Percentiles rank a stretch among this genome's conserved stretches.
Conservation (phyloP, 2,113 vertebrate species). For the Puffinus mauretanicus region DNA sequence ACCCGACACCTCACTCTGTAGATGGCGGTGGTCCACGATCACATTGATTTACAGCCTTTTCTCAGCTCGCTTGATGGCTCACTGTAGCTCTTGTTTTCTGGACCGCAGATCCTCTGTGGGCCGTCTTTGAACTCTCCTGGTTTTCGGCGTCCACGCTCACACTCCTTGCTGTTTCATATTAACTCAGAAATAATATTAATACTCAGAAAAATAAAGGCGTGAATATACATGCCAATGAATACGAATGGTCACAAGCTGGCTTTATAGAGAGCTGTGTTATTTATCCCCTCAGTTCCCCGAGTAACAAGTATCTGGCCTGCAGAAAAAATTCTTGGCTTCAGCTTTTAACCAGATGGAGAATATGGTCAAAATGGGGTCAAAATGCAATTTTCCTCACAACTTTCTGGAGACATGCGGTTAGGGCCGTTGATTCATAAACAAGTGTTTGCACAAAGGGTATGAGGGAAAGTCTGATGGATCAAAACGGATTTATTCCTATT, state of each 20-base stretch:
- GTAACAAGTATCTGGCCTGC: background rate
- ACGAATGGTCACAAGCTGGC: background rate
- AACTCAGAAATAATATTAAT: too few relatives aligned
- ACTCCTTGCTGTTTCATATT: background rate
- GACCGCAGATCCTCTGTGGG: background rate
- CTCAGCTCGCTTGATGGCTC: background rate
- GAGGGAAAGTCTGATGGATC: background rate
- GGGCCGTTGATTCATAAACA: accelerated
- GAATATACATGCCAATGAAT: accelerated
- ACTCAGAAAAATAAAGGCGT: background rate
- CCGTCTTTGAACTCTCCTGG: background rate
- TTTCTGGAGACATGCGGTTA: background rate
- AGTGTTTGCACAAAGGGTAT: background rate
- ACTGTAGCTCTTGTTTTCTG: background rate
- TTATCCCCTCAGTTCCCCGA: background rate
- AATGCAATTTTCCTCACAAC: accelerated
- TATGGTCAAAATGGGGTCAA: background rate
- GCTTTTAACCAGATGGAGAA: background rate
- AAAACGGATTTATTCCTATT: background rate
- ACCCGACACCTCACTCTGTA: accelerated
- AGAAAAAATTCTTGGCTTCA: background rate
- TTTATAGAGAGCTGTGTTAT: background rate
- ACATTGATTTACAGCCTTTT: background rate
- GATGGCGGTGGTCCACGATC: background rate
- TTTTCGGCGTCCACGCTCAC: background rate